phyloP scores from a whole-genome alignment of 2,797 vertebrate species.

The Harpagifer antarcticus region DNA sequence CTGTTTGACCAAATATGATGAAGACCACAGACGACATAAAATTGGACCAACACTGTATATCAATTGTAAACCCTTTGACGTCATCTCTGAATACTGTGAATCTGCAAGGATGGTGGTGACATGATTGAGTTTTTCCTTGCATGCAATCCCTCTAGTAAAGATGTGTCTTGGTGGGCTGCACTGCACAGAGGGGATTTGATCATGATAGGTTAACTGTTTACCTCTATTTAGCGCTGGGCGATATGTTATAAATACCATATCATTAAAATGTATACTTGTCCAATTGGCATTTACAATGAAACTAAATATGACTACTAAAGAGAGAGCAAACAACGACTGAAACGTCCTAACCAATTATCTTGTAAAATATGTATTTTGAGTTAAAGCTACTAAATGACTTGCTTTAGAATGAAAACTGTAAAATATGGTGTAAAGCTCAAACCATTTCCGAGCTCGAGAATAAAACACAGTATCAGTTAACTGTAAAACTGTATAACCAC shows the following conservation, averaged over 20 bases:
- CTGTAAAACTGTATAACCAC: background rate
- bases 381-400: background rate
- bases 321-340: background rate
- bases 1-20: slow-evolving; percentile 83
- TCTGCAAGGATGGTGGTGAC: slow-evolving; percentile 44
- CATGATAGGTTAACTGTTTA: slow-evolving; percentile 27
- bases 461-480: background rate
- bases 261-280: background rate
- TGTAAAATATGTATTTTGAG: background rate
- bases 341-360: background rate
- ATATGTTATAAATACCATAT: background rate
- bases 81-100: slow-evolving; percentile 76
- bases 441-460: background rate
- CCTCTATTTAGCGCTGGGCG: slow-evolving; percentile 35
- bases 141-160: slow-evolving; percentile 56
- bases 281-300: background rate
- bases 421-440: background rate
- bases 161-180: slow-evolving; percentile 11
- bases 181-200: slow-evolving; percentile 21
- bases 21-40: slow-evolving; percentile 10
- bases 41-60: slow-evolving; percentile 56
- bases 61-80: slow-evolving; percentile 36
- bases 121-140: slow-evolving; percentile 61
- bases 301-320: background rate
- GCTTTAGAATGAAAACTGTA: background rate